Base-by-base conservation (phyloP, 2,113 vertebrate genomes). In the Thinocorus orbignyianus region DNA sequence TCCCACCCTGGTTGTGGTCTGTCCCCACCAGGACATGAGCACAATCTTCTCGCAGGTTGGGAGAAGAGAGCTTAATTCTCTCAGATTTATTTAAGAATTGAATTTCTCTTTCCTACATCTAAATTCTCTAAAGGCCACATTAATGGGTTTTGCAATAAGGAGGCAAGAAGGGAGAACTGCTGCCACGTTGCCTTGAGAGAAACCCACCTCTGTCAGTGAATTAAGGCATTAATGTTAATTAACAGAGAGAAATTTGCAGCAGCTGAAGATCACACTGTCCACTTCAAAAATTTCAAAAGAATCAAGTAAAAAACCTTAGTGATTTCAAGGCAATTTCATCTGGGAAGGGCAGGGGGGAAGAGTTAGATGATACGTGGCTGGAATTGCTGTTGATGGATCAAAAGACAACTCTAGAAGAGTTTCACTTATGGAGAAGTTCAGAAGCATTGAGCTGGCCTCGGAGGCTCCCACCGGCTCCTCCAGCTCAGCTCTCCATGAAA, bases 21-120 rank as follows among this genome's bases (percentile, higher is more conserved):
- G 7, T 33, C 20, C 46, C 30, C 17, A n/a, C n/a, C 28, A 11
- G 6, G 37, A 11, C 30, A 13, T 25, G 37, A 73, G n/a, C n/a
- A 41, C 6, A 44, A 4, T 30, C 4, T 24, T 64, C 28, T 10
- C 3, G 1, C 9, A 69, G 7, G 17, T 1, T 20, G 44, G 35
- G 90, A 71, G 39, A 79, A 48, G 3, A 1, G 17, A 33, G 24
- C 46, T 76, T 60, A 76, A 76, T 71, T 54, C 7, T 81, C 37
- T 24, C 13, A 4, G 24, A 54, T 54, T 81, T 72, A n/a, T 66
- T 60, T 68, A 64, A 60, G 15, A 80, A 55, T 20, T 39, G 7
- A 48, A 49, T 17, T 82, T 71, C 28, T 71, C 49, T 88, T 72
- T 86, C 26, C 42, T 42, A 8, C 10, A 3, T 4, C 14, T 20